Conservation (phyloP, 2,113 vertebrate genomes). For the Cisticola juncidis region DNA sequence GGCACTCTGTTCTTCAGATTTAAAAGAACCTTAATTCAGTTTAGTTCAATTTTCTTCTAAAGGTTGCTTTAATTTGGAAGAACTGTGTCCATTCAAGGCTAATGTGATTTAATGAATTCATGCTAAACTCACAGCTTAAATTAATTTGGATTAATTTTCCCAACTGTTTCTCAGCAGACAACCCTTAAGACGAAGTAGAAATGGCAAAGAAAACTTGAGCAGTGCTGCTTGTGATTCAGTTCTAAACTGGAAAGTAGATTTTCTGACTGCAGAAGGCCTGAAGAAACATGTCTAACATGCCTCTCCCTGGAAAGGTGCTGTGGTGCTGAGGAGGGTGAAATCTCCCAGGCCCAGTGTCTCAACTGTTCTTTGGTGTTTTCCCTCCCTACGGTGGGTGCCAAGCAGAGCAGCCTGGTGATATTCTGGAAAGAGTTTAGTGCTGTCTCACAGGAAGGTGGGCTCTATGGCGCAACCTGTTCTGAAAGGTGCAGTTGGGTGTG, state of each 20-base stretch:
- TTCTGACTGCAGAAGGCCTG: background rate
- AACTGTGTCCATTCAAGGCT: constrained; percentile 58
- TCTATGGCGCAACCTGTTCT: background rate
- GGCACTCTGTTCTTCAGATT: constrained; percentile 36
- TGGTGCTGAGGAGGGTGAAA: background rate
- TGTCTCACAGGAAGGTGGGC: background rate
- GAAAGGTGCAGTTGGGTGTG: background rate
- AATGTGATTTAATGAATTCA: constrained; percentile 64
- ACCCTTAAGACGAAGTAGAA: background rate
- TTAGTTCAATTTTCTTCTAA: constrained; percentile 52
- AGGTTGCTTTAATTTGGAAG: constrained; percentile 51
- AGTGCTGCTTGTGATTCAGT: background rate
- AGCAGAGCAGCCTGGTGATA: background rate
- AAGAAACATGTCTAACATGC: background rate
- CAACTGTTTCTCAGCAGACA: background rate
- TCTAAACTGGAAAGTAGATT: background rate
- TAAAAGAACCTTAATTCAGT: constrained; percentile 54
- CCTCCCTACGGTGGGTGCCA: background rate
- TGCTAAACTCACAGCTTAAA: constrained; percentile 52
- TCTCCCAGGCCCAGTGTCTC: background rate
- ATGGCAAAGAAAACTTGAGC: background rate
- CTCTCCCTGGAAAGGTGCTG: background rate
- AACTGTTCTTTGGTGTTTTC: background rate
- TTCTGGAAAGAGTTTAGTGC: background rate
- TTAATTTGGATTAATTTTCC: constrained; percentile 62